Percentiles rank a stretch among this genome's conserved stretches.
These are phyloP conservation scores for Alouatta palliata DNA, from an alignment of 2,113 vertebrate genomes.

Conservation along the genomic window DNA sequence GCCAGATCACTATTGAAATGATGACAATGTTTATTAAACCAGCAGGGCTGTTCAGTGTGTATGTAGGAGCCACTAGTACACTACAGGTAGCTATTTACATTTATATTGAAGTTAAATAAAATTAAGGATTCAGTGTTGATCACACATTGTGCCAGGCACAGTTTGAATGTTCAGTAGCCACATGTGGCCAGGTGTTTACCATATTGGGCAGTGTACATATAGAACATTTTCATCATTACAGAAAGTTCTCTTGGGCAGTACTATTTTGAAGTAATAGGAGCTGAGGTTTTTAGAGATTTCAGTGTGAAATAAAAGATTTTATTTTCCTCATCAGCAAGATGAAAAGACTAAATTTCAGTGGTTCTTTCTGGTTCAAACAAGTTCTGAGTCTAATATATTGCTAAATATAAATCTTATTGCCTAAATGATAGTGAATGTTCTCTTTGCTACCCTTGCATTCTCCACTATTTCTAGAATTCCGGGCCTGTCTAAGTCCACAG, in stretches of 20 bases:
- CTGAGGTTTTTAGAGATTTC: slow-evolving; percentile 11
- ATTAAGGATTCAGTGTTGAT: background rate
- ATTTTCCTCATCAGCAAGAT: background rate
- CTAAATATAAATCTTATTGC: slow-evolving; percentile 15
- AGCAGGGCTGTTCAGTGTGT: background rate
- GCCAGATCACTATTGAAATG: background rate
- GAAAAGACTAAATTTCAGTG: background rate
- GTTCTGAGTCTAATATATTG: background rate
- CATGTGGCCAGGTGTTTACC: background rate
- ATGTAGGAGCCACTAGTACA: background rate
- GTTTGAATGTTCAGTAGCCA: background rate
- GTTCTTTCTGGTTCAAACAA: background rate
- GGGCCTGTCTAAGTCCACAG: background rate
- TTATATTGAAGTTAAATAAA: slow-evolving; percentile 39
- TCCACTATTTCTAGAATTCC: slow-evolving; percentile 5
- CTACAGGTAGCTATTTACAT: background rate
- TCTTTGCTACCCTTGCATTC: background rate
- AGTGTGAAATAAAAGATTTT: background rate
- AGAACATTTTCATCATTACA: background rate
- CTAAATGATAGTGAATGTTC: background rate
- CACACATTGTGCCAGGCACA: background rate
- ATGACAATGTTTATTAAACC: background rate
- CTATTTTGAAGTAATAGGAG: background rate
- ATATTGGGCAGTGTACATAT: background rate
- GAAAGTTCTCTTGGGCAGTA: background rate